Evolutionary conservation across 2,888 invertebrate genomes (phyloP), one percentile per base, ranked within the genome.

Genomic region (Parelbella ahira): DNA sequence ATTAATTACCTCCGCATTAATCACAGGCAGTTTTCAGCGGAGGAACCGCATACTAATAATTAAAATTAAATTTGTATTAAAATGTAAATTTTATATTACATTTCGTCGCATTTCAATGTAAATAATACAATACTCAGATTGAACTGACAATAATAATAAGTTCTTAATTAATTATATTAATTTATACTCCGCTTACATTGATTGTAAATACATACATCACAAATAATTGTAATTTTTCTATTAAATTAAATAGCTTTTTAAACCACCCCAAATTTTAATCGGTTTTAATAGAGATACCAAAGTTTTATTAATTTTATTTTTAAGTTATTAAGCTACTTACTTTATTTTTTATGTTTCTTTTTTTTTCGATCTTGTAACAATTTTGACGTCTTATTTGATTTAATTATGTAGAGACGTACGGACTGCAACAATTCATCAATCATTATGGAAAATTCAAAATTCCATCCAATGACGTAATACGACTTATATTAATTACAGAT

Each of bases 281-380:
- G 83, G 84, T 81, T 76, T 79, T 81, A 84, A 81, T 78, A 79
- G 77, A 77, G 69, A 87, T 87, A 84, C 87, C 87, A 87, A 87
- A 87, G 87, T 87, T 84, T 81, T 78, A 75, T 73, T 81, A 81
- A 78, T 82, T 78, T 79, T 73, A 77, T 70, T 68, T 65, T 72
- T 83, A 80, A 79, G 71, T 77, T 83, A 70, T 75, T 82, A 77
- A 78, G 74, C 72, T 72, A 73, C 58, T 74, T 75, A 67, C 60
- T 67, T 62, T 69, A 69, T 54, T 68, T 63, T 68, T 63, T 66
- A 15, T 15, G 2, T 15, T 15, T 15, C 15, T 68, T 61, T 61
- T 63, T 67, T 68, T 51, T 47, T 71, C 69, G 67, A 69, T 65
- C 56, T 62, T 75, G 73, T 77, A 72, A 79, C 75, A 68, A 60